Evolutionary conservation across 1,140 invertebrate species (phyloP).

Genomic region (Achroia grisella): DNA sequence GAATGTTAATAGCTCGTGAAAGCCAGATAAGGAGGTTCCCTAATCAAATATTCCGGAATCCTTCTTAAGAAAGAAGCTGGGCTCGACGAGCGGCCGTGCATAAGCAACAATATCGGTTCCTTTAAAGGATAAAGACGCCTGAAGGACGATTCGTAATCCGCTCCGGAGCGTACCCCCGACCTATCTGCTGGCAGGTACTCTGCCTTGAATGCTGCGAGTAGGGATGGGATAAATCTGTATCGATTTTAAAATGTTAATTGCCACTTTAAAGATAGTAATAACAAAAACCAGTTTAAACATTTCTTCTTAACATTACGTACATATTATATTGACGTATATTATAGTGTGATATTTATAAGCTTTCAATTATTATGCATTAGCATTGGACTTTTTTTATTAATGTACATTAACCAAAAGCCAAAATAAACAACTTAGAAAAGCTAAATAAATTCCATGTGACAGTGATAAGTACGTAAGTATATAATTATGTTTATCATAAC

Average conservation of each 20-base stretch:
- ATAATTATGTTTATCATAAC: too few species aligned
- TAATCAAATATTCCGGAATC: constrained; percentile 57
- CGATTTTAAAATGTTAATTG: constrained; percentile 5
- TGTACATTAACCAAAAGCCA: too few species aligned
- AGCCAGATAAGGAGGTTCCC: constrained; percentile 43
- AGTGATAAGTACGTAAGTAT: too few species aligned
- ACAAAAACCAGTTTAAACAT: too few species aligned
- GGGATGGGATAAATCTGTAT: constrained; percentile 5
- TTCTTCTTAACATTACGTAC: too few species aligned
- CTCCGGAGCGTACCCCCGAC: constrained; percentile 20
- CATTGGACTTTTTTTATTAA: too few species aligned
- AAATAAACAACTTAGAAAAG: too few species aligned
- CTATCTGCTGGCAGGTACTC: constrained; percentile 24
- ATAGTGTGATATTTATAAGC: too few species aligned
- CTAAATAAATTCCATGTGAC: too few species aligned
- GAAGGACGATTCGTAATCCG: constrained; percentile 44
- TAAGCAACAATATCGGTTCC: constrained; percentile 53
- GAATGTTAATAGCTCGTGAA: constrained; percentile 44
- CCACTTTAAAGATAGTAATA: background rate
- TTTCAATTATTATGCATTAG: too few species aligned
- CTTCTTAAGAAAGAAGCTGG: constrained; percentile 39
- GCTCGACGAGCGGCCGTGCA: constrained; percentile 33
- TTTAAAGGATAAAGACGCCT: constrained; percentile 50
- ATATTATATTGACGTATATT: too few species aligned
- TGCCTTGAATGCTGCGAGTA: constrained; percentile 1